Base-by-base conservation (phyloP, 2,113 vertebrate genomes). In the Chascanopsetta lugubris region DNA sequence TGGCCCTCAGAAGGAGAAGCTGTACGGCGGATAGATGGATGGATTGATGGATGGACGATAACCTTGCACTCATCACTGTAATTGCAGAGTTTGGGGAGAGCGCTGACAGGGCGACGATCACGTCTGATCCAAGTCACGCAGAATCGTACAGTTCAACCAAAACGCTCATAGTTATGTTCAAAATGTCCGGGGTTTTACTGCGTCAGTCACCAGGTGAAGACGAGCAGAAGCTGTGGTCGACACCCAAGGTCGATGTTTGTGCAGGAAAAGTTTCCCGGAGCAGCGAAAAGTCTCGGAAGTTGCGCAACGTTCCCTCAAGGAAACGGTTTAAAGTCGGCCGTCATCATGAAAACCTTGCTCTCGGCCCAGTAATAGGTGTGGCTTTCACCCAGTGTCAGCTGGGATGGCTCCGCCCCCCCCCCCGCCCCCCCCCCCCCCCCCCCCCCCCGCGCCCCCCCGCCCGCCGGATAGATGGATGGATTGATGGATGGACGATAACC, bases 311-410 rank as follows among this genome's bases (percentile, higher is more conserved):
- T 70, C 29, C n/a, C 11, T 47, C 4, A 55, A 17, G 24, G 24
- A 46, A 22, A 21, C 13, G 20, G 51, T 15, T 58, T 12, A 2
- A n/a, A n/a, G n/a, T n/a, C n/a, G n/a, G n/a, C n/a, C n/a, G 40
- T 45, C 12, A n/a, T 20, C 34, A 34, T 22, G 45, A 47, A 24
- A 47, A 15, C 45, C 45, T 45, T 45, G 42, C 42, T 20, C 42
- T 45, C 21, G 42, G 42, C 42, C 45, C 21, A 25, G 45, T 24
- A 22, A 47, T 47, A 47, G 12, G 25, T 47, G 25, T 24, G 45
- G 45, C 45, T 47, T 18, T 47, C 21, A 7, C 45, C 45, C 45
- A 47, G 25, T 47, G 45, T 47, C 45, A 47, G 45, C 45, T 24
- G n/a, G n/a, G n/a, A n/a, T n/a, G 45, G 45, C 45, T 47, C 11